Conservation (phyloP, 2,797 vertebrate genomes). For the Myotis daubentonii region DNA sequence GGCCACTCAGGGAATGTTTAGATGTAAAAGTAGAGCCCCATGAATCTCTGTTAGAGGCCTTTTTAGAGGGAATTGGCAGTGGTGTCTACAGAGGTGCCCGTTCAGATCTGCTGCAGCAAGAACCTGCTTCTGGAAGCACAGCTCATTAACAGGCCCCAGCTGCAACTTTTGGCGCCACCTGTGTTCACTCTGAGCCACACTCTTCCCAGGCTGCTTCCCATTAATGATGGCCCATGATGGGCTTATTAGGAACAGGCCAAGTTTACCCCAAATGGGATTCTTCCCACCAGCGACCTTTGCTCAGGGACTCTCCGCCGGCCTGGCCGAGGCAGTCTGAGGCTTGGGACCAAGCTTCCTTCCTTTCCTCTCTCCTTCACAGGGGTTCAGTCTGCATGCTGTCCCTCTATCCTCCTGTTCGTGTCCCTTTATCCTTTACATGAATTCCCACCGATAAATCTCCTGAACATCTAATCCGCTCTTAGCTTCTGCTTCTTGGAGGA, state of each 20-base stretch:
- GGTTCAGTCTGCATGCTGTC: not conserved
- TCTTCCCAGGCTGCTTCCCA: not conserved
- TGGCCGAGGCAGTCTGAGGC: not conserved
- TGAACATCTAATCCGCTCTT: not conserved
- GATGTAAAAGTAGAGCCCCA: not conserved
- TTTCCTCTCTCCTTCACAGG: not conserved
- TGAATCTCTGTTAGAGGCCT: not conserved
- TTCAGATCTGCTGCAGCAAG: not conserved
- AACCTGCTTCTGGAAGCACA: not conserved
- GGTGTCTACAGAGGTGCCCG: accelerated
- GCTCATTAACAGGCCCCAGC: no score
- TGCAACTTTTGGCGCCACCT: not conserved
- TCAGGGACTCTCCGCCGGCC: not conserved
- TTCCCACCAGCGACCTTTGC: not conserved
- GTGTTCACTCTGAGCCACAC: not conserved
- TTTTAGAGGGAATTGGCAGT: not conserved
- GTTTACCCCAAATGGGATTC: not conserved
- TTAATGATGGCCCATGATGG: not conserved
- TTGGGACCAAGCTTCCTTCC: not conserved
- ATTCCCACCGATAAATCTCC: not conserved
- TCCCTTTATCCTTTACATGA: not conserved
- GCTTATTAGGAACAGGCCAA: not conserved
- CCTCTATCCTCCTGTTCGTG: not conserved
- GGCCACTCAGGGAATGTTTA: no score
- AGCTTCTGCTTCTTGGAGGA: not conserved